phyloP scores from a whole-genome alignment of 2,113 vertebrate species.

The Pangasianodon gigas region DNA sequence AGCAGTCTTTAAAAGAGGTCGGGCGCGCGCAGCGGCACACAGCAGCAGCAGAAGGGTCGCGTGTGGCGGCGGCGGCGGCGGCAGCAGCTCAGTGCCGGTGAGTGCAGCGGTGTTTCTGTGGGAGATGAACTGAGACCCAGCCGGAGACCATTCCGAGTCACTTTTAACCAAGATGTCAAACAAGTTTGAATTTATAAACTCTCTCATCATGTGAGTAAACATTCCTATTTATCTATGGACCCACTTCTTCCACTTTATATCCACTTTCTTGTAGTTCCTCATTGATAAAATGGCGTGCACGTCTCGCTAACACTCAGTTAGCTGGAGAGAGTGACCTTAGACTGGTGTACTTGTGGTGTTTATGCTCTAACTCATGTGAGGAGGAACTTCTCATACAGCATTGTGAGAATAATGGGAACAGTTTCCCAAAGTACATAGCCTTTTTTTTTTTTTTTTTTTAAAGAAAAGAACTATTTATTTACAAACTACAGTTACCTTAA shows the following conservation, averaged over 20 bases:
- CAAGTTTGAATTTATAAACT: not conserved
- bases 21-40: too few relatives aligned
- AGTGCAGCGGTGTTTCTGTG: not conserved
- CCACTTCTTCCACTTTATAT: not conserved
- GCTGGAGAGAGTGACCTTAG: not conserved
- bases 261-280: not conserved
- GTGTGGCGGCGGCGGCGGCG: not conserved
- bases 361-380: not conserved
- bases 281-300: not conserved
- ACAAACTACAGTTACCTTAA: not conserved
- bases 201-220: constrained; percentile 7
- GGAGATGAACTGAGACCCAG: not conserved
- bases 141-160: not conserved
- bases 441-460: too few relatives aligned
- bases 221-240: not conserved
- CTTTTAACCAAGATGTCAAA: not conserved
- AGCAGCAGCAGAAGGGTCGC: not conserved
- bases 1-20: not conserved
- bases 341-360: not conserved
- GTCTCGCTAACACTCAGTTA: not conserved
- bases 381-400: not conserved
- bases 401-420: not conserved
- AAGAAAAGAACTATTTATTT: not conserved
- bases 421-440: too few relatives aligned
- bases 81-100: too few relatives aligned